phyloP scores from a whole-genome alignment of 2,888 invertebrate species.

The Cetonia aurata region DNA sequence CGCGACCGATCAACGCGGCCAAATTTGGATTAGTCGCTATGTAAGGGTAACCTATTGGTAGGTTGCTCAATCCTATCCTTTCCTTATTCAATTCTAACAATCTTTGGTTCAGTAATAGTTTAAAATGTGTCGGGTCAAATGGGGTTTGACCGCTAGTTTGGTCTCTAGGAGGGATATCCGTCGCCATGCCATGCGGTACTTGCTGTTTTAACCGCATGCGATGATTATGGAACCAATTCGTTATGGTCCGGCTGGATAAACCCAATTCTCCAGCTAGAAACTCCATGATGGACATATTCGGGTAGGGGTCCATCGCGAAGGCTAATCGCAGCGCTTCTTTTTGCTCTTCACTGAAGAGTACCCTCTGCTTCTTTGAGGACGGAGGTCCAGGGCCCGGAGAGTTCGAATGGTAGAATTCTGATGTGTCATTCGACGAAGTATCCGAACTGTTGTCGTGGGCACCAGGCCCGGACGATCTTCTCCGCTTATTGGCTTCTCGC shows the following conservation, averaged over 20 bases:
- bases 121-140: constrained; percentile 93
- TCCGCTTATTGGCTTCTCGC: constrained; percentile 90
- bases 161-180: constrained; percentile 81
- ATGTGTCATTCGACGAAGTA: constrained; percentile 89
- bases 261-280: constrained; percentile 92
- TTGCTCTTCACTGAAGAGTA: constrained; percentile 98
- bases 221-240: constrained; percentile 99
- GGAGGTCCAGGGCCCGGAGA: constrained; percentile 86
- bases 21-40: constrained; percentile 82
- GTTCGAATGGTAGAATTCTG: constrained; percentile 88
- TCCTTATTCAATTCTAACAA: constrained; percentile 90
- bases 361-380: constrained; percentile 94
- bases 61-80: constrained; percentile 81
- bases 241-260: constrained; percentile 94
- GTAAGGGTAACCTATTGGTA: constrained; percentile 83
- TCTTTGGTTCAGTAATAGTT: constrained; percentile 89
- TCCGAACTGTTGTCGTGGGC: constrained; percentile 90
- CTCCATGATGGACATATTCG: constrained; percentile 96
- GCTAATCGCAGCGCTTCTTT: constrained; percentile 95
- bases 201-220: constrained; percentile 97
- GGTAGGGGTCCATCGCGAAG: constrained; percentile 96
- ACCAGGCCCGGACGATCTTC: constrained; percentile 85
- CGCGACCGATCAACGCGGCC: constrained; percentile 81
- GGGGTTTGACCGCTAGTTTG: constrained; percentile 76
- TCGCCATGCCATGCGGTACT: constrained; percentile 78